Evolutionary conservation across 1,140 invertebrate genomes (phyloP).

Genomic region (Drosophila pseudoananassae): DNA sequence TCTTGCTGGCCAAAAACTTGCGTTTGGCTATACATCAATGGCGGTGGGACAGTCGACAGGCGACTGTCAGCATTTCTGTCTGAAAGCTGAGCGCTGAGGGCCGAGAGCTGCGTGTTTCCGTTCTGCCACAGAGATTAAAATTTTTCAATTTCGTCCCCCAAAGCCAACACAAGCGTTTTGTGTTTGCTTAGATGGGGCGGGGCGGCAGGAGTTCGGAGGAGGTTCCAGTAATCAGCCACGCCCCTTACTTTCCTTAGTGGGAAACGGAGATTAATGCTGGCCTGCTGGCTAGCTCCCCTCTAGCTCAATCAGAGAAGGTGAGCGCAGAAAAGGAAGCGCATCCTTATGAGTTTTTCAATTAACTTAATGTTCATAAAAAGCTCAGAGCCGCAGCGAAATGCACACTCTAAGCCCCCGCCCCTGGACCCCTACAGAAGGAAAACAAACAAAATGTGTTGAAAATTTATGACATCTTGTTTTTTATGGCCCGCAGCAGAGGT

Average conservation of each 20-base stretch:
- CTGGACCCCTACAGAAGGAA: slow-evolving; percentile 17
- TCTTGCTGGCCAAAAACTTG: slow-evolving; percentile 17
- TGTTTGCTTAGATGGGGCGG: slow-evolving; percentile 51
- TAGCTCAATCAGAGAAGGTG: slow-evolving; percentile 50
- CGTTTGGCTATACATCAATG: slow-evolving; percentile 67
- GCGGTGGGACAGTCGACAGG: slow-evolving; percentile 53
- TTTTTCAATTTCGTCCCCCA: slow-evolving; percentile 61
- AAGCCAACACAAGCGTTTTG: slow-evolving; percentile 12
- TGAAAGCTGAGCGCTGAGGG: slow-evolving; percentile 27
- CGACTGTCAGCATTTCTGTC: slow-evolving; percentile 54
- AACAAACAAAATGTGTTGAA: slow-evolving; percentile 67
- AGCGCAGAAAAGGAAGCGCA: slow-evolving; percentile 5
- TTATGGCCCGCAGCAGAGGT: slow-evolving; percentile 49
- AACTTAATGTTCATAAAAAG: slow-evolving; percentile 79
- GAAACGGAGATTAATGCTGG: slow-evolving; percentile 80
- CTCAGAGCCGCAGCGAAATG: slow-evolving; percentile 31
- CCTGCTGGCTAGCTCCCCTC: slow-evolving; percentile 25
- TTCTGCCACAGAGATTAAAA: slow-evolving; percentile 71
- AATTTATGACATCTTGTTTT: slow-evolving; percentile 81
- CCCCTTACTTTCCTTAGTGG: slow-evolving; percentile 55
- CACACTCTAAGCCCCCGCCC: slow-evolving; percentile 17
- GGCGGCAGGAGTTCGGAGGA: too few species aligned
- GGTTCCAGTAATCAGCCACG: slow-evolving; percentile 22
- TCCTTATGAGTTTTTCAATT: slow-evolving; percentile 76
- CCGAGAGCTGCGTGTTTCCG: slow-evolving; percentile 63